Evolutionary conservation across 2,797 vertebrate genomes (phyloP), one percentile per base, ranked within the genome.

Genomic region (Valencia hispanica): DNA sequence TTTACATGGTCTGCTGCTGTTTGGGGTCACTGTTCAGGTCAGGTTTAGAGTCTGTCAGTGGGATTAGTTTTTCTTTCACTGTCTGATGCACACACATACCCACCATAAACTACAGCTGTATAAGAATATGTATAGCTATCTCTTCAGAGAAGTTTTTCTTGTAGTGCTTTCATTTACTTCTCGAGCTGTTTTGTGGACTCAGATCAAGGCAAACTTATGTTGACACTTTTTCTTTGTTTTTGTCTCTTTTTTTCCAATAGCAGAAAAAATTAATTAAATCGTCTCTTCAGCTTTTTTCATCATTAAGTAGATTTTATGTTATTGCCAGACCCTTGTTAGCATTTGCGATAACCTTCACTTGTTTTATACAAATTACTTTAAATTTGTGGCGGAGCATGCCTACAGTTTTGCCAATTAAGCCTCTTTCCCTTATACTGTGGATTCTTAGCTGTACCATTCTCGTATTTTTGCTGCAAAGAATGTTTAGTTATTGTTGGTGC

Each of bases 11-110:
- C 83, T 81, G 83, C 88, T 87, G 85, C 88, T 89, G 90, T 86
- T 89, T 36, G 74, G 88, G 91, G 92, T 94, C 91, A 92, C 57
- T 12, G 77, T 84, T 89, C 83, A 89, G 93, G 93, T 92, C 93
- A 92, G 85, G 75, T 79, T 90, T 75, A 85, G 86, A 90, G 87
- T 92, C 84, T 85, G 84, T 92, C 91, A 91, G 89, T 59, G 34
- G 81, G 84, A 83, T 87, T 75, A 80, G 79, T 87, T 88, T 88
- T 86, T 73, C 74, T 88, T 87, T 87, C 86, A 88, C 90, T 83
- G 81, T 82, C 43, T 81, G 79, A 43, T 87, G 82, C 84, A 76
- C 87, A 87, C 81, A 87, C 85, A 82, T 65, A 63, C 55, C 20
- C 63, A 59, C 12, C 68, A 63, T 61, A 79, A 59, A 78, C 68